Conservation (phyloP, 2,888 invertebrate species). For the Troides oblongomaculatus region DNA sequence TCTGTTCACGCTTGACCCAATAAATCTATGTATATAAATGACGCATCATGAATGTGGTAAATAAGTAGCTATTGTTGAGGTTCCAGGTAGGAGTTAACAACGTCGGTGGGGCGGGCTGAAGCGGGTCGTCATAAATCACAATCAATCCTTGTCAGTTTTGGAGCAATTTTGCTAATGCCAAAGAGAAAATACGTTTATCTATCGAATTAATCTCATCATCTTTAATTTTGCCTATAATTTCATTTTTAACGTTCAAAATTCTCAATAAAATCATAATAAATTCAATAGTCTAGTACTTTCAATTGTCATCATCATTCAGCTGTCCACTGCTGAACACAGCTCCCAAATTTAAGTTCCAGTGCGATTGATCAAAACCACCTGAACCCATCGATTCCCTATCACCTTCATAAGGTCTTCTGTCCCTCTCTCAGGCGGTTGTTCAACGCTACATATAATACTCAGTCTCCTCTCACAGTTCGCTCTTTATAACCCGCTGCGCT, state of each 20-base stretch:
- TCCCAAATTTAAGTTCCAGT: no score
- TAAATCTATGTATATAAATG: not conserved
- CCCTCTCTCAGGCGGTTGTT: no score
- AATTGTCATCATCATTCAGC: no score
- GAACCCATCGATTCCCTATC: no score
- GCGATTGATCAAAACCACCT: no score
- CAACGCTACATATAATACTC: no score
- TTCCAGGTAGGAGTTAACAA: constrained; percentile 45
- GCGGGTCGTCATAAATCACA: constrained; percentile 52
- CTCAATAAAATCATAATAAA: no score
- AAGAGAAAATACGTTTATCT: constrained; percentile 36
- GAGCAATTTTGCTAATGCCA: constrained; percentile 35
- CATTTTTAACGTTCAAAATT: not conserved
- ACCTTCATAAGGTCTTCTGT: no score
- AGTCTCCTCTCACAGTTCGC: no score
- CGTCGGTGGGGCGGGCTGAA: constrained; percentile 37
- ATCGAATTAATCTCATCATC: constrained; percentile 33
- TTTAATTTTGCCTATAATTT: not conserved
- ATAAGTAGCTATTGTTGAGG: constrained; percentile 33
- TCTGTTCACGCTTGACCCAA: not conserved
- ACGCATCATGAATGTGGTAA: constrained; percentile 14
- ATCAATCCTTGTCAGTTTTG: constrained; percentile 55
- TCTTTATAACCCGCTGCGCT: no score
- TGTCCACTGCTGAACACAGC: no score
- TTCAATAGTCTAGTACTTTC: no score